Base-by-base conservation (phyloP, 2,888 invertebrate genomes). In the Lithophane leautieri region DNA sequence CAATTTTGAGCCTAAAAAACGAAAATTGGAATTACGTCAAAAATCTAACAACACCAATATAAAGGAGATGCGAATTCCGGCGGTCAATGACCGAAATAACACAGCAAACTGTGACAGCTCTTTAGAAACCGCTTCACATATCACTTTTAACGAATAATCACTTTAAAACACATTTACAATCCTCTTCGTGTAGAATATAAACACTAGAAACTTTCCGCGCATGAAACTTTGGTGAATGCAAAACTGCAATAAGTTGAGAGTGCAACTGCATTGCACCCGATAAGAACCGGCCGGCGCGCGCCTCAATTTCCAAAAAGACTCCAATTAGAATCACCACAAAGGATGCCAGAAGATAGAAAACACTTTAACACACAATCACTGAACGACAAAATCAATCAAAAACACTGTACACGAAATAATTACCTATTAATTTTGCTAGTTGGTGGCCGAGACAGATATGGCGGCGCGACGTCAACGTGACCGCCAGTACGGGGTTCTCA, bases 401-500 rank as follows among this genome's bases (percentile, higher is more conserved):
- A 93, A 90, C 95, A 96, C 95, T 95, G 94, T 93, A 93, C 94
- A 94, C 94, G 92, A 94, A 95, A 96, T 96, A 96, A 96, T 97
- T 97, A 97, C 97, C 97, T 97, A 97, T 96, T 95, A 97, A 97
- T 97, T 97, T 97, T 96, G 96, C 96, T 97, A 96, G 95, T 95
- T 96, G 96, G 95, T 96, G 96, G 95, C 97, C 96, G 96, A 96
- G 97, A 97, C 97, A 97, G 97, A 97, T 97, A 97, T 97, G 97
- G 97, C 97, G 97, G 97, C 97, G 96, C 97, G 97, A 97, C 97
- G 97, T 97, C 97, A 97, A 97, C 97, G 97, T 97, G 97, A 97
- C 97, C 97, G 96, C 97, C 97, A 95, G 96, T 97, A 97, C 97
- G 97, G 97, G 97, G 97, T 97, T 97, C 97, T 97, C 97, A 97